Conservation (phyloP, 2,113 vertebrate genomes). For the Oostethus manadensis region DNA sequence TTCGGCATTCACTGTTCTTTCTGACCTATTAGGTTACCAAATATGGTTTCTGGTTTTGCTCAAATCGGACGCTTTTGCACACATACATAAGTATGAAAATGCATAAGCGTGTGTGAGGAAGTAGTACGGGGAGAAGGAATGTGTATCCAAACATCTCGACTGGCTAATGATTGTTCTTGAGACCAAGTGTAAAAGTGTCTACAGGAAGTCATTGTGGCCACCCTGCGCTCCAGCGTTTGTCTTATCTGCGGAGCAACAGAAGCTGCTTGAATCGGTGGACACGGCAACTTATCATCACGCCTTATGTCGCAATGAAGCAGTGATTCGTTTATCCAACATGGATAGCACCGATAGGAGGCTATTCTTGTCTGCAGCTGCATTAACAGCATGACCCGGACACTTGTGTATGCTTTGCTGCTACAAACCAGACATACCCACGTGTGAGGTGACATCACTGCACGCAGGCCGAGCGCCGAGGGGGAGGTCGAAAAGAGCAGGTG, state of each 20-base stretch:
- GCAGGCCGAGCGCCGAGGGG: constrained; percentile 43
- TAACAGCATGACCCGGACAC: constrained; percentile 62
- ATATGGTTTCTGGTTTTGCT: not conserved
- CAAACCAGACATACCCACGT: constrained; percentile 49
- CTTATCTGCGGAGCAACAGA: constrained; percentile 61
- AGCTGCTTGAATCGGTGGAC: constrained; percentile 46
- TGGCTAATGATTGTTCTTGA: constrained; percentile 53
- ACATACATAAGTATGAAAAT: not conserved
- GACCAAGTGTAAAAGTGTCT: constrained; percentile 30
- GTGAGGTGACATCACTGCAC: constrained; percentile 55
- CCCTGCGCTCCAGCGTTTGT: constrained; percentile 16
- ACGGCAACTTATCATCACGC: constrained; percentile 55
- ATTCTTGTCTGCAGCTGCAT: constrained; percentile 51
- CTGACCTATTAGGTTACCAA: no score
- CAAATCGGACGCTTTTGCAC: not conserved
- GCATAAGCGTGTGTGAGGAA: constrained; percentile 10
- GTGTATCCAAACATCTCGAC: constrained; percentile 25
- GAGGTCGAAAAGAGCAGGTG: constrained; percentile 68
- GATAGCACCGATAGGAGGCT: constrained; percentile 48
- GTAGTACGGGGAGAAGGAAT: constrained; percentile 3
- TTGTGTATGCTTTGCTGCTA: constrained; percentile 58
- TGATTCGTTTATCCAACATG: constrained; percentile 61
- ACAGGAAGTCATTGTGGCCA: constrained; percentile 53
- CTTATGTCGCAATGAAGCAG: constrained; percentile 50
- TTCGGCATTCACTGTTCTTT: not conserved